Evolutionary conservation across 2,113 vertebrate species (phyloP), one percentile per base, ranked within the genome.

Genomic region (Paramisgurnus dabryanus): DNA sequence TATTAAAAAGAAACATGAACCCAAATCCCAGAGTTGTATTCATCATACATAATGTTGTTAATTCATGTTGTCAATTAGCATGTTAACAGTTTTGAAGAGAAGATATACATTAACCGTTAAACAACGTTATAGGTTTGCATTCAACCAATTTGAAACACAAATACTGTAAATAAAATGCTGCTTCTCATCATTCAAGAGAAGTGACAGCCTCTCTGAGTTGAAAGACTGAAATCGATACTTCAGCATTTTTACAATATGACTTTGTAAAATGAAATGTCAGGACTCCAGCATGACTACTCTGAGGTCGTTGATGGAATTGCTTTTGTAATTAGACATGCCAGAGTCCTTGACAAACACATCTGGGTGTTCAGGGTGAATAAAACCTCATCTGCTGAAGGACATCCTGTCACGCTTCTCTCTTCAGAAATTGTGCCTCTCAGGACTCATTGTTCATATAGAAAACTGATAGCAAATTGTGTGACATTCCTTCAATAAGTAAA

Each of bases 181-280:
- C 27, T 2, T 34, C 27, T 34, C 27, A 34, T 34, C 27, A 34
- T 34, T 34, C 27, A 34, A 34, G 27, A 34, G 3, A 65, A 69
- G 40, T 34, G 60, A 7, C 18, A 47, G 39, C 41, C 43, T 55
- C 47, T 55, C 18, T 12, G 9, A 18, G 34, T 80, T 78, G 65
- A 34, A 76, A 74, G 72, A 82, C 63, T 80, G 8, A 43, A 79
- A 84, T 81, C 82, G 34, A 84, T 84, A 85, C 47, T 12, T 70
- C 40, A 84, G 76, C 71, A 65, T 82, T 68, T 84, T 40, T 15
- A 53, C 50, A 53, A 11, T 53, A 79, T 81, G 86, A 87, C 82
- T 85, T 87, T 85, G 82, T 71, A 67, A 84, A 85, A 87, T 72
- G 68, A 84, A 81, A 66, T 84, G 86, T 84, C 82, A 82, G 82